These are phyloP conservation scores for Helogale parvula DNA, from an alignment of 2,113 vertebrate genomes.

Conservation along the genomic window DNA sequence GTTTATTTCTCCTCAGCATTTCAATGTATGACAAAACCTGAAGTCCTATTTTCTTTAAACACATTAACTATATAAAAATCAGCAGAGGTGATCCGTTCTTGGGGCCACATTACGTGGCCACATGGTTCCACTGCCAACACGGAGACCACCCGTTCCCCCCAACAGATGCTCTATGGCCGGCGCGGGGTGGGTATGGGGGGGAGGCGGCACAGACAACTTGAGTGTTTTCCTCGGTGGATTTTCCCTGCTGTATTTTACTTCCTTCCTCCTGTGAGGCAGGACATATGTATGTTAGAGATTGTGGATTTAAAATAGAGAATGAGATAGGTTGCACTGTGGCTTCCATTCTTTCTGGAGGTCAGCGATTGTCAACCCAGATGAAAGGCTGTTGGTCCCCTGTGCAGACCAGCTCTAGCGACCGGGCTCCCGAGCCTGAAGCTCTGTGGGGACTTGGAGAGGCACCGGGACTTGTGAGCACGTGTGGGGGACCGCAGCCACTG, in stretches of 20 bases:
- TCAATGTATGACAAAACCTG: not conserved
- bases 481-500: not conserved
- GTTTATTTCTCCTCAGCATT: not conserved
- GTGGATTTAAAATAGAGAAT: not conserved
- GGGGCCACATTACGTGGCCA: not conserved
- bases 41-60: not conserved
- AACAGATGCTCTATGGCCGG: accelerated
- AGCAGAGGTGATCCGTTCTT: not conserved
- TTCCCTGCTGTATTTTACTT: not conserved
- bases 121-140: not conserved
- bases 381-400: not conserved
- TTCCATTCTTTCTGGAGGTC: not conserved
- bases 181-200: no score
- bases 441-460: not conserved
- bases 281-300: not conserved
- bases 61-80: not conserved
- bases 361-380: not conserved
- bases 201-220: not conserved
- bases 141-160: not conserved
- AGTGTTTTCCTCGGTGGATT: not conserved
- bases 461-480: not conserved
- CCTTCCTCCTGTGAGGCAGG: not conserved
- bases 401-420: not conserved
- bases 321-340: not conserved
- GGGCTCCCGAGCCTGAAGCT: not conserved